Conservation (phyloP, 1,140 invertebrate genomes). For the Dolichoris vasculosae region DNA sequence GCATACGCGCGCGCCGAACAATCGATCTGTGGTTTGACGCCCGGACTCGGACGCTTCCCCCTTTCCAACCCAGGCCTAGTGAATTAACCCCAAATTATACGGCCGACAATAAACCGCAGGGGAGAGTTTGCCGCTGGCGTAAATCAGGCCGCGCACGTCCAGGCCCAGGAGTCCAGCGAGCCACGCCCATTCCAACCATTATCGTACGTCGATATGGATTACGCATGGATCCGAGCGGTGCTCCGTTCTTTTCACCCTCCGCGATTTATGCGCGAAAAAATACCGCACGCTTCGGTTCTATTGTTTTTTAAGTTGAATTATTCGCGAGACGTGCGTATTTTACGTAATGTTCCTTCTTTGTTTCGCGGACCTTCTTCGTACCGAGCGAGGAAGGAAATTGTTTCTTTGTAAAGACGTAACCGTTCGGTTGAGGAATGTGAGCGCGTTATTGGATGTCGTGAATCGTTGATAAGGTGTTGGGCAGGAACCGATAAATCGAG, state of each 20-base stretch:
- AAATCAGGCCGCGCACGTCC: conserved; percentile 62
- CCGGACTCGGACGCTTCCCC: conserved; percentile 64
- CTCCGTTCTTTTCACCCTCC: background rate
- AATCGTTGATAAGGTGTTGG: too few species aligned
- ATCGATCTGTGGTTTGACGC: conserved; percentile 69
- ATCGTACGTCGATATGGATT: conserved; percentile 43
- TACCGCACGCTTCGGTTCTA: too few species aligned
- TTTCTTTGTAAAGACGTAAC: background rate
- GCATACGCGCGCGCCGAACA: conserved; percentile 14
- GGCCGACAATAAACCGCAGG: conserved; percentile 69
- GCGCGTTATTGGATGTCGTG: conserved; percentile 5
- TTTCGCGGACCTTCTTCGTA: too few species aligned
- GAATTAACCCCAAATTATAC: conserved; percentile 75
- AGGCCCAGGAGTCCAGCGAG: background rate
- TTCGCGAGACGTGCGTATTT: background rate
- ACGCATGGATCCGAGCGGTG: background rate
- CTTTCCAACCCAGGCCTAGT: conserved; percentile 53
- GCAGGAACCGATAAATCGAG: too few species aligned
- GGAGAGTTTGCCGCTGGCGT: conserved; percentile 67
- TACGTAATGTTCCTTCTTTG: background rate
- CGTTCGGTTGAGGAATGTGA: background rate
- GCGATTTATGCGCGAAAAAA: background rate
- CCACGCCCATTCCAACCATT: conserved; percentile 15
- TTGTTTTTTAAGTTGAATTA: background rate
- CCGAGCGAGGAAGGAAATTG: background rate